Conservation (phyloP, 2,113 vertebrate genomes). For the Protobothrops flavoviridis region DNA sequence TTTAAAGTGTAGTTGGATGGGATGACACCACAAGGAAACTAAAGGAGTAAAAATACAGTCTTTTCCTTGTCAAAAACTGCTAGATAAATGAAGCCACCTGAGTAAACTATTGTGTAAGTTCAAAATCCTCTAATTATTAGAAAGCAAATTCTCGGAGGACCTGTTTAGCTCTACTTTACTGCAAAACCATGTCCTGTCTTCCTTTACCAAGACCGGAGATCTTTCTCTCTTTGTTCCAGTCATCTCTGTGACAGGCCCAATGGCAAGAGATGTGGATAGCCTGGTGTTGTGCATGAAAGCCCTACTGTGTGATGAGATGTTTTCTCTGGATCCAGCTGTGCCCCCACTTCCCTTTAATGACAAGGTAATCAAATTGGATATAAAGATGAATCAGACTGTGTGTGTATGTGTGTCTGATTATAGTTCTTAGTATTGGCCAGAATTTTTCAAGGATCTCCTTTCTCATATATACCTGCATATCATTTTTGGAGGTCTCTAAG, state of each 20-base stretch:
- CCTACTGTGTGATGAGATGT: conserved; percentile 83
- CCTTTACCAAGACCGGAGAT: background rate
- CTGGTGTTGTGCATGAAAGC: conserved; percentile 84
- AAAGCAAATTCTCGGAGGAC: background rate
- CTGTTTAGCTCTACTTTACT: background rate
- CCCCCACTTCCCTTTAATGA: conserved; percentile 81
- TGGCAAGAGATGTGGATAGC: conserved; percentile 83
- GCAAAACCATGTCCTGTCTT: background rate
- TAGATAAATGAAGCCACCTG: background rate
- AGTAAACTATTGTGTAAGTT: background rate
- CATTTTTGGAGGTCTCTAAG: background rate
- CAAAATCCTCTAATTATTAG: background rate
- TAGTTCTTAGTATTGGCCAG: background rate
- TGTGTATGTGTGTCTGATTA: background rate
- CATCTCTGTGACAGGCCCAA: conserved; percentile 68
- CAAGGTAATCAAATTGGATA: conserved; percentile 61
- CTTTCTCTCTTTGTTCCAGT: background rate
- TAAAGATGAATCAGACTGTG: background rate
- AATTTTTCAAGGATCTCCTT: background rate
- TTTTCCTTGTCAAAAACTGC: background rate
- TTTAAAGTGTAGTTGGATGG: background rate
- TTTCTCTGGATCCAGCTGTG: conserved; percentile 80
- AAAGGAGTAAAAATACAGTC: background rate
- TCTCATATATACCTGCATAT: background rate
- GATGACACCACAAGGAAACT: background rate